Evolutionary conservation across 2,113 vertebrate species (phyloP).

Genomic region (Phrynosoma blainvillii): DNA sequence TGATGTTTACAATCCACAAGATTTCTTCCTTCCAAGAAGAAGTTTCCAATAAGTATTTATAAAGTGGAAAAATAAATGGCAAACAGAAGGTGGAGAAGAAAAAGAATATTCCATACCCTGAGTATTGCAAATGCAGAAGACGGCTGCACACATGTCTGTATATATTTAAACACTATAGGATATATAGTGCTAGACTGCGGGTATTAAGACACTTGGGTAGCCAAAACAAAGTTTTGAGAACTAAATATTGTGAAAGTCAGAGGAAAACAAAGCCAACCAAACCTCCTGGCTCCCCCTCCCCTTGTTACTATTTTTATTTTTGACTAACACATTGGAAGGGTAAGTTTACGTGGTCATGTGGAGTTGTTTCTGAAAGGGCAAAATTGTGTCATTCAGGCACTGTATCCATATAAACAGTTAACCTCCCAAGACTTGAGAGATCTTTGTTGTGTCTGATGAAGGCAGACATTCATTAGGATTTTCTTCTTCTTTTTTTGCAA

Average conservation of each 20-base stretch:
- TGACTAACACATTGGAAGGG: slow-evolving; percentile 51
- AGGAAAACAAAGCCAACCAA: slow-evolving; percentile 44
- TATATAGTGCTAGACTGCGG: slow-evolving; percentile 33
- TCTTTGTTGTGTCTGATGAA: slow-evolving; percentile 79
- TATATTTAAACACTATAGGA: background rate
- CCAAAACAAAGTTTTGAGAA: slow-evolving; percentile 44
- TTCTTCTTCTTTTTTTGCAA: slow-evolving; percentile 9
- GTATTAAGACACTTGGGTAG: slow-evolving; percentile 43
- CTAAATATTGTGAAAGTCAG: slow-evolving; percentile 49
- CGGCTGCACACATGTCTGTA: slow-evolving; percentile 26
- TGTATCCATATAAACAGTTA: slow-evolving; percentile 63
- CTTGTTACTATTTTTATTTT: slow-evolving; percentile 59
- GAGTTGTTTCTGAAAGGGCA: slow-evolving; percentile 60
- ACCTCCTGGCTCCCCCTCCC: background rate
- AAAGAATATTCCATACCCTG: slow-evolving; percentile 52
- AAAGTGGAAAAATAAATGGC: slow-evolving; percentile 76
- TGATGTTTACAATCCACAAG: slow-evolving; percentile 71
- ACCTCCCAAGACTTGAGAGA: slow-evolving; percentile 72
- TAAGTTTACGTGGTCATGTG: slow-evolving; percentile 35
- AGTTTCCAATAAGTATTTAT: slow-evolving; percentile 72
- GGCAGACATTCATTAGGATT: slow-evolving; percentile 85
- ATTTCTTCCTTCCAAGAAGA: slow-evolving; percentile 71
- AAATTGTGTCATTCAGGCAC: slow-evolving; percentile 55
- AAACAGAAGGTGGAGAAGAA: slow-evolving; percentile 67
- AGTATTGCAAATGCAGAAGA: slow-evolving; percentile 54